Base-by-base conservation (phyloP, 2,113 vertebrate genomes). In the Daubentonia madagascariensis region DNA sequence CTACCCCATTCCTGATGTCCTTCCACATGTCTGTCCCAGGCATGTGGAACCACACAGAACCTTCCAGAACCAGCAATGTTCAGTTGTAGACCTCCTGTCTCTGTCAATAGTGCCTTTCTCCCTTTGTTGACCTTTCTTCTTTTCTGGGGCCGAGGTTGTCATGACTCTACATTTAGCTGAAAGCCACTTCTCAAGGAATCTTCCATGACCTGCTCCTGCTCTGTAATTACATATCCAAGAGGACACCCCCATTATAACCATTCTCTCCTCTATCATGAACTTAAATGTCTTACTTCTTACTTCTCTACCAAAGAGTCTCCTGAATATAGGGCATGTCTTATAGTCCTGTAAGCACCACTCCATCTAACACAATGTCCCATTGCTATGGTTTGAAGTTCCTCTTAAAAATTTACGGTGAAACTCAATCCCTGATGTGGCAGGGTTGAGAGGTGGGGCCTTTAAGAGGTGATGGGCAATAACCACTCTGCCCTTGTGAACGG, bases 201-300 rank as follows among this genome's bases (percentile, higher is more conserved):
- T 57, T 48, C 10, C 17, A 4, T n/a, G 57, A 18, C 54, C 54
- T 5, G 18, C 13, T 52, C 23, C 22, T 14, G 18, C 0, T 6
- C 11, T 18, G 1, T 6, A 11, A 11, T 6, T 20, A 37, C 3
- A 10, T 13, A 0, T 4, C 0, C 35, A 54, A 22, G 12, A 40
- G 1, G 22, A 14, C n/a, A 8, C 13, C 0, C 17, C 9, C 4
- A 0, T 2, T 2, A 17, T 45, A 0, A 68, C 5, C 12, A 6
- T 8, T 4, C 0, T 5, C 0, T 11, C 18, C 1, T 67, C 10
- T 45, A 3, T 1, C 32, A 30, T 40, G 65, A 8, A 30, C 8
- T 30, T 52, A n/a, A 37, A 32, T 10, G 3, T 7, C 54, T 57
- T 3, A 63, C 28, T 30, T 17, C 40, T 45, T 37, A 18, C 30